Evolutionary conservation across 2,888 invertebrate species (phyloP).

Genomic region (Ommatoiulus sabulosus): DNA sequence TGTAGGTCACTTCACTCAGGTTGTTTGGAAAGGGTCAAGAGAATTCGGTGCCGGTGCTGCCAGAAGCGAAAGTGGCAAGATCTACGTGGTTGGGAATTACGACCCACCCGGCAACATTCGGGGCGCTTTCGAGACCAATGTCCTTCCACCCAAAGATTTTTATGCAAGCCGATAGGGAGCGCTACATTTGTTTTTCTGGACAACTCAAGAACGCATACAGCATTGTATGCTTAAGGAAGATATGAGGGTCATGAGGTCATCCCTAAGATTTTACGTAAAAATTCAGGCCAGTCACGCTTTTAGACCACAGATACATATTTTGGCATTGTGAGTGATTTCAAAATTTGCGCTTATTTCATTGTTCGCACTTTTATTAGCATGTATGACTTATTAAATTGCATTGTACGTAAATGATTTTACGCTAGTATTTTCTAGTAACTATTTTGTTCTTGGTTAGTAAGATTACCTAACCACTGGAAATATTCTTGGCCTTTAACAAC

Average conservation of each 20-base stretch:
- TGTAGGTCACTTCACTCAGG: slow-evolving; percentile 70
- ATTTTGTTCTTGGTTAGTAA: background rate
- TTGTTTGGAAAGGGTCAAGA: slow-evolving; percentile 68
- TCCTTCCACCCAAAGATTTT: slow-evolving; percentile 60
- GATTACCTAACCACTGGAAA: background rate
- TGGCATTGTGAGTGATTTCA: background rate
- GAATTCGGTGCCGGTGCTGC: slow-evolving; percentile 69
- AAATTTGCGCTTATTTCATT: slow-evolving; percentile 3
- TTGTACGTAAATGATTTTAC: background rate
- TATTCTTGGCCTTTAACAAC: background rate
- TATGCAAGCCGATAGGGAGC: background rate
- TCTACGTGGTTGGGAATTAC: slow-evolving; percentile 69
- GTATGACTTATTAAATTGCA: background rate
- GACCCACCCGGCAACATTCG: slow-evolving; percentile 68
- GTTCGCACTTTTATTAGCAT: background rate
- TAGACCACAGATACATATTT: background rate
- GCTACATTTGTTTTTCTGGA: background rate
- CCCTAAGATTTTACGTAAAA: background rate
- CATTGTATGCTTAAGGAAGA: background rate
- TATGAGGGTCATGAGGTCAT: background rate
- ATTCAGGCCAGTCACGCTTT: background rate
- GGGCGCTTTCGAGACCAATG: slow-evolving; percentile 66
- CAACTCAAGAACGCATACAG: background rate
- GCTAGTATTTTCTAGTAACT: background rate
- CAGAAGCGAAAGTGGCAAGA: slow-evolving; percentile 64